phyloP scores from a whole-genome alignment of 2,888 invertebrate genomes.

The Macaria liturata region DNA sequence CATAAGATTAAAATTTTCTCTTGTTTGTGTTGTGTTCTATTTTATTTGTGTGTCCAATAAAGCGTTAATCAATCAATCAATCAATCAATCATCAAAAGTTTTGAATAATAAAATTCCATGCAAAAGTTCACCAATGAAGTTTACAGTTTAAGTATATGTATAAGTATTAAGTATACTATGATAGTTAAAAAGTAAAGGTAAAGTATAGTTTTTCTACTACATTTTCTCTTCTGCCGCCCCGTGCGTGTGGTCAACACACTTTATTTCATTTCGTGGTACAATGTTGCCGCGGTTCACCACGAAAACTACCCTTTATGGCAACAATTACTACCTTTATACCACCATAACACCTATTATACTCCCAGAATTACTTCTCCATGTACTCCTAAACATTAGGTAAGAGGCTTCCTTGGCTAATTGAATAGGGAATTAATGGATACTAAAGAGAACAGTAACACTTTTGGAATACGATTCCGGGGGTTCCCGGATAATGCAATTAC shows the following conservation, averaged over 20 bases:
- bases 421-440: conserved; percentile 36
- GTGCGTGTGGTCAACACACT: conserved; percentile 24
- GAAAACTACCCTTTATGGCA: conserved; percentile 61
- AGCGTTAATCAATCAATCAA: too few species aligned
- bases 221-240: neutral
- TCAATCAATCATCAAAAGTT: too few species aligned
- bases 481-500: conserved; percentile 16
- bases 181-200: too few species aligned
- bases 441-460: conserved; percentile 24
- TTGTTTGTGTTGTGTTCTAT: too few species aligned
- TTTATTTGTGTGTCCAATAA: too few species aligned
- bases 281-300: conserved; percentile 56
- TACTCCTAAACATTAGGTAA: conserved; percentile 41
- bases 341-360: conserved; percentile 44
- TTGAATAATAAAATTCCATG: too few species aligned
- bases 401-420: conserved; percentile 48
- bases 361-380: conserved; percentile 57
- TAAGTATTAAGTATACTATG: too few species aligned
- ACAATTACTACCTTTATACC: conserved; percentile 67
- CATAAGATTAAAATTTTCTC: too few species aligned
- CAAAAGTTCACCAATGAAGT: too few species aligned
- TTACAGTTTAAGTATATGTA: too few species aligned
- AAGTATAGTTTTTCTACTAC: conserved; percentile 3
- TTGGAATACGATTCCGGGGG: conserved; percentile 11
- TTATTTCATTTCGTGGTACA: conserved; percentile 57